Base-by-base conservation (phyloP, 2,888 invertebrate genomes). In the Erannis defoliaria region DNA sequence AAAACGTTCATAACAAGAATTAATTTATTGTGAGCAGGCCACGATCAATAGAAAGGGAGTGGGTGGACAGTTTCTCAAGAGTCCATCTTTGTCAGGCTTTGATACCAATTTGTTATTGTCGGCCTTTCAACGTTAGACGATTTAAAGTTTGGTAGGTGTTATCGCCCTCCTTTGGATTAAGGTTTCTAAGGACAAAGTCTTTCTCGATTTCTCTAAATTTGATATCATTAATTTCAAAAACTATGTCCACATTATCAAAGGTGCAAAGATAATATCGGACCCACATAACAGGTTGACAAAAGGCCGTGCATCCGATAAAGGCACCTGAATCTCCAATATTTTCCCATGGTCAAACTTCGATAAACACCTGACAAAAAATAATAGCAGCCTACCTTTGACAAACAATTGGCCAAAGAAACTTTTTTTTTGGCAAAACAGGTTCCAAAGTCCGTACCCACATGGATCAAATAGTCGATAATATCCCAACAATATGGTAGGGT, bases 81-180 rank as follows among this genome's bases (percentile, higher is more conserved):
- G 92, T 91, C 90, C 91, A 91, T 91, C 92, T 92, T 91, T 92
- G 92, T 93, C 89, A 90, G 84, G 87, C 90, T 89, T 87, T 91
- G 89, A 90, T 92, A 89, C 89, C 87, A 85, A 93, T 93, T 93
- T 91, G 90, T 93, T 86, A 88, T 82, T 88, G 92, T 93, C 93
- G 85, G 85, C 84, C 85, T 87, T 88, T 89, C 88, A 89, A 87
- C 89, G 84, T 56, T 82, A 77, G 82, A 85, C 85, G 81, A 89
- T 90, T 91, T 89, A 90, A 87, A 90, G 83, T 91, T 91, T 88
- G 85, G 84, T 87, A 88, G 88, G 82, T 87, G 84, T 88, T 81
- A 61, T 62, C 53, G 78, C 75, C 80, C 80, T 78, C 77, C 77
- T 81, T 79, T 75, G 77, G 83, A 84, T 84, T 82, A 78, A 78